Percentiles rank a stretch among this genome's conserved stretches.
Evolutionary conservation across 2,888 invertebrate genomes (phyloP).

Genomic region (Lepas anatifera): DNA sequence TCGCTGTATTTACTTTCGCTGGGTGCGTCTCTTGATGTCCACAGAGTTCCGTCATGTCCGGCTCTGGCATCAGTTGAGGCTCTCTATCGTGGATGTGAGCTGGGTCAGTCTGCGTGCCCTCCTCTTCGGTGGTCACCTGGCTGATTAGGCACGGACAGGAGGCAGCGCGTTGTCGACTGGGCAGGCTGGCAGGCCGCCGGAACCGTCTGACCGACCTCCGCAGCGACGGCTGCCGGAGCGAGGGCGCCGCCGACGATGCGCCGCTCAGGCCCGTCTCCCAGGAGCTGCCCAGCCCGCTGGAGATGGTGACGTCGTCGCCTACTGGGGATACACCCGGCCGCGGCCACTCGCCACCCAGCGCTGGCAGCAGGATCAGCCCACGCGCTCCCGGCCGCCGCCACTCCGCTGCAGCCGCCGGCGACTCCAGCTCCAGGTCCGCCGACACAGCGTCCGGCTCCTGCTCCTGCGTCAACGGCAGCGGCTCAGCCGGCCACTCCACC

Average conservation of each 20-base stretch:
- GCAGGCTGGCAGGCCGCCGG: background rate
- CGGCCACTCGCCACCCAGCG: background rate
- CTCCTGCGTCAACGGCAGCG: background rate
- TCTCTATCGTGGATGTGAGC: too few species aligned
- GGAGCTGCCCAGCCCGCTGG: background rate
- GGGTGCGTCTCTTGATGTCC: too few species aligned
- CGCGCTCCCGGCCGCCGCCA: background rate
- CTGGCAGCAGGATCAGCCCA: background rate
- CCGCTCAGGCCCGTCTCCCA: constrained; percentile 2
- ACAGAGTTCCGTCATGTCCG: too few species aligned
- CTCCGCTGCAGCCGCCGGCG: background rate
- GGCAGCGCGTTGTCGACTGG: background rate
- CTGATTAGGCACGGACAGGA: background rate
- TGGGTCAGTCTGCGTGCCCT: too few species aligned
- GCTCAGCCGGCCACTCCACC: background rate
- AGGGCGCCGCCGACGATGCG: background rate
- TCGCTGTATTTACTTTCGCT: too few species aligned
- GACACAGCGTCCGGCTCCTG: background rate
- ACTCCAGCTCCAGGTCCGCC: background rate
- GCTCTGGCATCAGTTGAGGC: too few species aligned
- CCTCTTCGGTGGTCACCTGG: background rate
- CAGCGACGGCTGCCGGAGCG: background rate
- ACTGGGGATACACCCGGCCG: background rate
- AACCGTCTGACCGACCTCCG: background rate
- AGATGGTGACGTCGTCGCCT: background rate